Percentiles rank a stretch among this genome's conserved stretches.
These are phyloP conservation scores for Oedothorax gibbosus DNA, from an alignment of 1,140 invertebrate species.

Conservation along the genomic window DNA sequence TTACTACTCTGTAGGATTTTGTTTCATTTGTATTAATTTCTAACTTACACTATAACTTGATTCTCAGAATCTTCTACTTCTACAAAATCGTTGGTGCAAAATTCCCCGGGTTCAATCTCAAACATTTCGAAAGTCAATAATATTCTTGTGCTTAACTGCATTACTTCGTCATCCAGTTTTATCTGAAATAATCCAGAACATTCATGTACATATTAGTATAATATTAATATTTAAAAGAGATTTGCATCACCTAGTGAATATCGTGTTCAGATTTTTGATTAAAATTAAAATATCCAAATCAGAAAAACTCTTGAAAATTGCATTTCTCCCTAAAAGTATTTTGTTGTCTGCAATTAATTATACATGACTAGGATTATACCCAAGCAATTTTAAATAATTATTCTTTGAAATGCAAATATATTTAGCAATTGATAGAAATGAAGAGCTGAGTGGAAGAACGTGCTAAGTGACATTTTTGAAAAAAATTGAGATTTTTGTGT, in stretches of 20 bases:
- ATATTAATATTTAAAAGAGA: neutral
- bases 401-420: too few relatives aligned
- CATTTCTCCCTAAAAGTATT: neutral
- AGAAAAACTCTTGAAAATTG: neutral
- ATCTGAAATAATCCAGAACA: neutral
- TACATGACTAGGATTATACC: neutral
- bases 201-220: neutral
- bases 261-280: neutral
- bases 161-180: conserved; percentile 14
- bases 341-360: neutral
- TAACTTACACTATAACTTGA: conserved; percentile 50
- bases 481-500: too few relatives aligned
- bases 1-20: neutral
- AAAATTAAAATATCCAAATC: neutral
- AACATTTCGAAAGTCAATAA: conserved; percentile 55
- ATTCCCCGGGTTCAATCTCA: conserved; percentile 9
- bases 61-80: conserved; percentile 25
- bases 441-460: too few relatives aligned
- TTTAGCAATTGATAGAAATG: too few relatives aligned
- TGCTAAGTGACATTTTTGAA: too few relatives aligned
- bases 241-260: neutral
- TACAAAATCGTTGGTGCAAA: conserved; percentile 42
- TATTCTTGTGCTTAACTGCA: conserved; percentile 33
- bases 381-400: too few relatives aligned
- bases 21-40: neutral